Percentiles rank a stretch among this genome's conserved stretches.
Evolutionary conservation across 2,888 invertebrate species (phyloP).

Genomic region (Ormia ochracea): DNA sequence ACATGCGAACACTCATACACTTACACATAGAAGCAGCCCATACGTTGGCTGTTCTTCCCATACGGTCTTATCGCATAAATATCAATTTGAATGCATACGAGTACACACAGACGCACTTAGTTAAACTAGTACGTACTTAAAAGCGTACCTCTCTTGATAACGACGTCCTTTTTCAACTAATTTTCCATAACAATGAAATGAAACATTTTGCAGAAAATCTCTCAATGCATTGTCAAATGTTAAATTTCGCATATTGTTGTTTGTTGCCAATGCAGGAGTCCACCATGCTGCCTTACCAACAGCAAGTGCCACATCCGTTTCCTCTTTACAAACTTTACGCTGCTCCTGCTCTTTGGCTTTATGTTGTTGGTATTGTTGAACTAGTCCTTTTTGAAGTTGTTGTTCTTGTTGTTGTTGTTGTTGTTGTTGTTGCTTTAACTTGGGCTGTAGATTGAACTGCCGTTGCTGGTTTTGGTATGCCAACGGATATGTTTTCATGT

Average conservation of each 20-base stretch:
- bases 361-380: slow-evolving; percentile 4
- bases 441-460: slow-evolving; percentile 40
- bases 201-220: slow-evolving; percentile 73
- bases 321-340: slow-evolving; percentile 38
- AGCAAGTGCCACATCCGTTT: slow-evolving; percentile 65
- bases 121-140: not conserved
- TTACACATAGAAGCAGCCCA: slow-evolving; percentile 29
- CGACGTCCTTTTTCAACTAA: slow-evolving; percentile 71
- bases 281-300: slow-evolving; percentile 72
- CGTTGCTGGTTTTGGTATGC: slow-evolving; percentile 52
- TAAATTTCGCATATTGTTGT: slow-evolving; percentile 63
- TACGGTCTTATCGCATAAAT: not conserved
- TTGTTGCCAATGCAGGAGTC: slow-evolving; percentile 65
- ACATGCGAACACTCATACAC: not conserved
- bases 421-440: slow-evolving; percentile 22
- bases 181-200: slow-evolving; percentile 75
- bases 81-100: slow-evolving; percentile 15
- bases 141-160: slow-evolving; percentile 69
- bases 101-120: slow-evolving; percentile 37
- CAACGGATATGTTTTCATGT: slow-evolving; percentile 62
- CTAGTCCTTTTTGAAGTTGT: slow-evolving; percentile 7
- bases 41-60: slow-evolving; percentile 30
- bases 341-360: slow-evolving; percentile 10
- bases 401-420: too few species aligned
- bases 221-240: slow-evolving; percentile 70